Evolutionary conservation across 2,888 invertebrate species (phyloP), one percentile per base, ranked within the genome.

Genomic region (Dryomyza anilis): DNA sequence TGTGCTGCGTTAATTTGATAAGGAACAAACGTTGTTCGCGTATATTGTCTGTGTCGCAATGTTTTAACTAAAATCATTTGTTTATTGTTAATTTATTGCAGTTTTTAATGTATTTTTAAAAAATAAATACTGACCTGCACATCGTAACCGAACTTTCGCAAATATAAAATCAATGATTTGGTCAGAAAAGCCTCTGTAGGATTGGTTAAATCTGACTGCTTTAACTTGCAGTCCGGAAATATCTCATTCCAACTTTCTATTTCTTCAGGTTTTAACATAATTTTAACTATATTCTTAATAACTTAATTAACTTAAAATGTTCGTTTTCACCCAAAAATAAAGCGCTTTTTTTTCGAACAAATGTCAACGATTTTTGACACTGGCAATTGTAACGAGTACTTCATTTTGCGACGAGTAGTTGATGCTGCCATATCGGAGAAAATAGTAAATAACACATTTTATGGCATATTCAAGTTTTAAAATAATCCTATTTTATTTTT

Each of bases 101-200:
- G 16, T 10, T 12, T 12, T 46, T 25, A 14, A 27, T 14, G 43
- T 3, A 67, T 71, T 3, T 71, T 23, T 10, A 69, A 69, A 14
- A 5, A 33, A 10, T 33, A 5, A 36, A 10, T 33, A 76, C 73
- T 2, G 77, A 72, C 16, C 77, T 75, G n/a, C n/a, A 77, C 71
- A 2, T 77, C 72, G 25, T 74, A 78, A 0, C 81, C 81, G 64
- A 79, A 81, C 27, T 71, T 70, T 1, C 74, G 72, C 19, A 82
- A 68, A 60, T 78, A 82, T 12, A 69, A 69, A 3, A 78, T 68
- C 7, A 81, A 65, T 1, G 76, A 70, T 52, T 74, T 76, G 12
- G 75, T 75, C 0, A 81, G 71, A 43, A 79, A 79, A 0, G 68
- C 52, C 45, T 79, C 79, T 0, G 73, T 76, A 1, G 81, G 81